These are phyloP conservation scores for Microtus oregoni DNA, from an alignment of 2,113 vertebrate genomes.

Conservation along the genomic window DNA sequence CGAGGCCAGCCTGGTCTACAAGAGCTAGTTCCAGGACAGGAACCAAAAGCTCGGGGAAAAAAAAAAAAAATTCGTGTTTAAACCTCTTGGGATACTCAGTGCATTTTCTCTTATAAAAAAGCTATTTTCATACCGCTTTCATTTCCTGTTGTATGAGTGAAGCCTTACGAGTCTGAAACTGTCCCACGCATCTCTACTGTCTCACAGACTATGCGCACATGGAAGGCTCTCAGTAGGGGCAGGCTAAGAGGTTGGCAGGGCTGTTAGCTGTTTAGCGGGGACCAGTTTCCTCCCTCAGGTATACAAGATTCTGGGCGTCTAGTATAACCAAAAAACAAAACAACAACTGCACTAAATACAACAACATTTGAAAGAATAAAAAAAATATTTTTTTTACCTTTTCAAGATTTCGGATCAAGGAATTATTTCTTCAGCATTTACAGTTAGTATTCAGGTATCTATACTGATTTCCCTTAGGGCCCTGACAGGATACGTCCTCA, in stretches of 20 bases:
- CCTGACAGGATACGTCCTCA: too few species aligned
- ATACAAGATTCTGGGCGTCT: neutral
- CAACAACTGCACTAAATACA: neutral
- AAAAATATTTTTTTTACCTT: neutral
- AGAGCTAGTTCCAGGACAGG: too few species aligned
- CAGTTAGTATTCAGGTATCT: too few species aligned
- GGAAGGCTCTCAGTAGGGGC: neutral
- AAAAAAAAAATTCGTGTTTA: neutral
- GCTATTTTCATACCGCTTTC: neutral
- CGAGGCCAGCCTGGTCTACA: too few species aligned
- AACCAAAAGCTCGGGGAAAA: neutral
- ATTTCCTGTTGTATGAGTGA: slow-evolving; percentile 6
- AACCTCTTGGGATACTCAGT: neutral
- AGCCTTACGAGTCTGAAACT: neutral
- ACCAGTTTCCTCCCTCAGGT: neutral
- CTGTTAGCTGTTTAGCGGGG: neutral
- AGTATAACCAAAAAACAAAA: neutral
- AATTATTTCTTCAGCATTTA: neutral
- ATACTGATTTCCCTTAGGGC: too few species aligned
- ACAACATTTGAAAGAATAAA: neutral
- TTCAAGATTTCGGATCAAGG: neutral
- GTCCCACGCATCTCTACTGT: neutral
- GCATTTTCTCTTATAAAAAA: slow-evolving; percentile 9
- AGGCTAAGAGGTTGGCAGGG: neutral
- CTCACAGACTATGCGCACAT: neutral